Base-by-base conservation (phyloP, 2,888 invertebrate genomes). In the Hyles lineata region DNA sequence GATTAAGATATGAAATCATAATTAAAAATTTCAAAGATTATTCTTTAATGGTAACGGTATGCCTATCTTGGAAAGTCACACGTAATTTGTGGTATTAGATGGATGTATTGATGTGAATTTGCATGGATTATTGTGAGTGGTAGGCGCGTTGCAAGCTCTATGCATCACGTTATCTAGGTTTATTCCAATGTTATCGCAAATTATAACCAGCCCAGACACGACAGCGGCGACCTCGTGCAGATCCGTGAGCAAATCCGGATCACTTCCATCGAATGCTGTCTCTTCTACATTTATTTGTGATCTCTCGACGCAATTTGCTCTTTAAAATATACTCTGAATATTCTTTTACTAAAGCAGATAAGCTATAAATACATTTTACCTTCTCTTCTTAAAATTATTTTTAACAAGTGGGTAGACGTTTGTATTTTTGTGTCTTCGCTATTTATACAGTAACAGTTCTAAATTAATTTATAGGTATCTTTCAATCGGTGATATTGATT, bases 181-280 rank as follows among this genome's bases (percentile, higher is more conserved):
- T 77, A 67, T 50, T 67, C 43, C 67, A 77, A 78, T 77, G 77
- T 79, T 78, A 82, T 83, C 78, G 76, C 79, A 75, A 79, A 78
- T 82, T 63, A 43, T 72, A 67, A 29, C n/a, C 21, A 21, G 63
- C 55, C 32, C 35, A 72, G 72, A 58, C 82, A 80, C 83, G 80
- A 82, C 75, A 74, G 76, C 78, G 79, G 75, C 83, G 86, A 85
- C 89, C 89, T 89, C 86, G 87, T 60, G 70, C 74, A 82, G 82
- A 85, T 88, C 87, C 87, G 86, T 84, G 79, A 86, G 76, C 80
- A 75, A 81, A 81, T 82, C 84, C 85, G 84, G 85, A 83, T 85
- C 82, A 79, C 67, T 74, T 76, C 73, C 72, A 81, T 75, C 82
- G 78, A 78, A 79, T 78, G 74, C 77, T 79, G 81, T 76, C 79